phyloP scores from a whole-genome alignment of 2,113 vertebrate genomes.

The Eleginops maclovinus region DNA sequence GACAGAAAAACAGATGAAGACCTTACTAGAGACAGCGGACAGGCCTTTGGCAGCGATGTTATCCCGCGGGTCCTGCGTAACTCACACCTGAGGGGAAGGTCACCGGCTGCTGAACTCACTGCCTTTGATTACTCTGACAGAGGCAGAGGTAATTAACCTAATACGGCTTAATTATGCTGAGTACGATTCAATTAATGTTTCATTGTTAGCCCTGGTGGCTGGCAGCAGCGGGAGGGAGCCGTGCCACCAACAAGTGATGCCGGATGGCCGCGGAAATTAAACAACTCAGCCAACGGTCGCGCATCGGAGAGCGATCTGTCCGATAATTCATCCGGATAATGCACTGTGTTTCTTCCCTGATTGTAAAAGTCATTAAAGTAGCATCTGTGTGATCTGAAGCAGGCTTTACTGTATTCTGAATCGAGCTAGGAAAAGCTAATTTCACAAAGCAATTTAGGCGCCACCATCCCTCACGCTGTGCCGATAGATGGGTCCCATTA shows the following conservation, averaged over 20 bases:
- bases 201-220: constrained; percentile 46
- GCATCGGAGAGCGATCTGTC: constrained; percentile 3
- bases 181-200: constrained; percentile 76
- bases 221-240: constrained; percentile 22
- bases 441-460: constrained; percentile 47
- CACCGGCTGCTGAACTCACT: constrained; percentile 51
- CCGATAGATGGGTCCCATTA: constrained; percentile 41
- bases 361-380: constrained; percentile 2
- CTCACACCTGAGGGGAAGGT: constrained; percentile 73
- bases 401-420: neutral
- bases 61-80: constrained; percentile 62
- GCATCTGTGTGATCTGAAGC: neutral
- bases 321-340: constrained; percentile 35
- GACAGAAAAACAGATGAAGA: constrained; percentile 45
- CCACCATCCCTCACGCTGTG: constrained; percentile 27
- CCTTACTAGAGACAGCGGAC: constrained; percentile 35
- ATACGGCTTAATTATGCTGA: constrained; percentile 79
- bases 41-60: constrained; percentile 46
- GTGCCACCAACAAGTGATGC: constrained; percentile 12
- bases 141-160: constrained; percentile 77
- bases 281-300: too few species aligned
- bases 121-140: constrained; percentile 73
- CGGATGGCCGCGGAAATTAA: too few species aligned
- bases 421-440: constrained; percentile 17
- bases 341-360: neutral